These are phyloP conservation scores for Papilio polyxenes DNA, from an alignment of 1,140 invertebrate genomes.

Conservation along the genomic window DNA sequence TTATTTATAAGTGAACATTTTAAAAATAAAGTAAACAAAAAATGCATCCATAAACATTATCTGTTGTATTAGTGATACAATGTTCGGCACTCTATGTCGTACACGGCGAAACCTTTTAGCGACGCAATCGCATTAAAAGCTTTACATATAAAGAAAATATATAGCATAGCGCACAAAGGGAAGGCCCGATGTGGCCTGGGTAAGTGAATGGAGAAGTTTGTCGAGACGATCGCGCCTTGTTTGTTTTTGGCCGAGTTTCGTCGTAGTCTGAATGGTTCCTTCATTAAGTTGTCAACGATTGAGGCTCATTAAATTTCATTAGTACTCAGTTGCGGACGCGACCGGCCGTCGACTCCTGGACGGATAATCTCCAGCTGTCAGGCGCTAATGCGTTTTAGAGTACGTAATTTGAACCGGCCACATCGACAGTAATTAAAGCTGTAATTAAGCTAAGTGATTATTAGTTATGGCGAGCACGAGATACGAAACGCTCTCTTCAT, in stretches of 20 bases:
- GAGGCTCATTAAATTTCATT: constrained; percentile 80
- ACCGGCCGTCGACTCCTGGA: constrained; percentile 70
- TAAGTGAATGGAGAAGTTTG: constrained; percentile 39
- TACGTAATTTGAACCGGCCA: constrained; percentile 80
- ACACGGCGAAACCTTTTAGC: constrained; percentile 39
- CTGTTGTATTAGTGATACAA: constrained; percentile 35
- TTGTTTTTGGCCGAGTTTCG: constrained; percentile 36
- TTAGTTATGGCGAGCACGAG: constrained; percentile 42
- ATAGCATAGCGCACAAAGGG: constrained; percentile 32
- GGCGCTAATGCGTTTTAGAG: constrained; percentile 80
- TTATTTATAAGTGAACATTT: not conserved
- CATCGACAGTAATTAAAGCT: constrained; percentile 78
- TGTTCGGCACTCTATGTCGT: constrained; percentile 38
- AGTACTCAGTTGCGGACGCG: constrained; percentile 67
- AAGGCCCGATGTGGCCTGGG: constrained; percentile 12
- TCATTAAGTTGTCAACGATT: constrained; percentile 79
- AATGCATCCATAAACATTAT: constrained; percentile 39
- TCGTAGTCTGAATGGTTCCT: constrained; percentile 63
- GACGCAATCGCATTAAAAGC: constrained; percentile 40
- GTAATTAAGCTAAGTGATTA: constrained; percentile 79
- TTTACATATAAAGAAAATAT: constrained; percentile 39
- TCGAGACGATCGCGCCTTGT: constrained; percentile 26
- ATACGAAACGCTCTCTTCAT: constrained; percentile 33
- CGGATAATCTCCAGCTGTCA: constrained; percentile 80
- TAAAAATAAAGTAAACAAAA: constrained; percentile 21